Evolutionary conservation across 2,113 vertebrate species (phyloP).

Genomic region (Taxidea taxus): DNA sequence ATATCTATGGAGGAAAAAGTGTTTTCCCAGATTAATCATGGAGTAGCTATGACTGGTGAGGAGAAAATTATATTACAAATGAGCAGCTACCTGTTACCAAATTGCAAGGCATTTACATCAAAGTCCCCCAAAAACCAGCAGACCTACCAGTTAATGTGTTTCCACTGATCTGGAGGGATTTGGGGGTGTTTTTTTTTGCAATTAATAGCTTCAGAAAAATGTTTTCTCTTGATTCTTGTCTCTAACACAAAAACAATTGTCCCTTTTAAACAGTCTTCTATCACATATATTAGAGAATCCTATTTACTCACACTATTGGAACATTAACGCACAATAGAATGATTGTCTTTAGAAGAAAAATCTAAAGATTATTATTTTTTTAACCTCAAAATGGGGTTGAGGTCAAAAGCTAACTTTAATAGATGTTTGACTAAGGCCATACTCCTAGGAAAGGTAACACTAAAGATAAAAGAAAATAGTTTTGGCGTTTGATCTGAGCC

Average conservation of each 20-base stretch:
- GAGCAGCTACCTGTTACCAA: conserved; percentile 79
- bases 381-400: conserved; percentile 63
- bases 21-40: conserved; percentile 72
- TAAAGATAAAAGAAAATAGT: conserved; percentile 87
- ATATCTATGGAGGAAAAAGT: not conserved
- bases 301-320: conserved; percentile 84
- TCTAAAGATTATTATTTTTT: conserved; percentile 80
- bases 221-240: conserved; percentile 83
- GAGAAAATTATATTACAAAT: conserved; percentile 78
- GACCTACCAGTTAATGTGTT: conserved; percentile 78
- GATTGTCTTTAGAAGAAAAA: conserved; percentile 84
- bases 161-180: conserved; percentile 74
- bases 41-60: conserved; percentile 69
- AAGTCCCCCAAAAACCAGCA: conserved; percentile 73
- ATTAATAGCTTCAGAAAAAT: conserved; percentile 84
- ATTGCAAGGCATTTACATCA: conserved; percentile 83
- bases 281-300: conserved; percentile 84
- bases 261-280: conserved; percentile 81
- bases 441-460: conserved; percentile 88
- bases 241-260: conserved; percentile 84
- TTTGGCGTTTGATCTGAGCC: conserved; percentile 84
- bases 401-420: conserved; percentile 89
- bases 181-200: conserved; percentile 74
- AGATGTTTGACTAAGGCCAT: conserved; percentile 90
- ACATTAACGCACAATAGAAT: conserved; percentile 84